These are phyloP conservation scores for Campoletis raptor DNA, from an alignment of 2,888 invertebrate genomes.

Conservation along the genomic window DNA sequence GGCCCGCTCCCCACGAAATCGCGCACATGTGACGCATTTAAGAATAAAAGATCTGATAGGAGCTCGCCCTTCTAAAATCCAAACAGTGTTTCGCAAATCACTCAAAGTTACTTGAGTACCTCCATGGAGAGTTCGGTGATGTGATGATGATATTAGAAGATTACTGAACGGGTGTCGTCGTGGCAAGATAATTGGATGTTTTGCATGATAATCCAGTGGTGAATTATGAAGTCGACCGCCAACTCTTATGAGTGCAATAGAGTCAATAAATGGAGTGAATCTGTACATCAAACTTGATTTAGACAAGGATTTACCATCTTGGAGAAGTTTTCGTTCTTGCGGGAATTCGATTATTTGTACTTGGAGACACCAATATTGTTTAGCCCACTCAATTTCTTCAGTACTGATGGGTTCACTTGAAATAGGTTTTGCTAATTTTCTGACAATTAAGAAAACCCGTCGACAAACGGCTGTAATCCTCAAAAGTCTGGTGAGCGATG, in stretches of 20 bases:
- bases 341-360: not conserved
- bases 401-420: not conserved
- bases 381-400: not conserved
- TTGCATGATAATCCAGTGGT: not conserved
- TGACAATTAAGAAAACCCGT: not conserved
- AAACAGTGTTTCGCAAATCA: not conserved
- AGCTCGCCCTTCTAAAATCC: slow-evolving; percentile 9
- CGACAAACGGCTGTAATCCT: not conserved
- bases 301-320: not conserved
- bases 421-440: not conserved
- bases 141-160: not conserved
- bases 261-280: not conserved
- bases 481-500: not conserved
- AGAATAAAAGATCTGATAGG: slow-evolving; percentile 6
- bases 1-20: not conserved
- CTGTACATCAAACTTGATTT: not conserved
- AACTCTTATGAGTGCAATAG: not conserved
- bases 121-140: not conserved
- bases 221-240: not conserved
- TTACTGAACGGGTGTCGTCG: not conserved
- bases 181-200: not conserved
- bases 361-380: not conserved
- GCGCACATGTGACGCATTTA: slow-evolving; percentile 16
- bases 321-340: not conserved
- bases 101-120: not conserved